Evolutionary conservation across 1,140 invertebrate genomes (phyloP), one percentile per base, ranked within the genome.

Genomic region (Linepithema humile): DNA sequence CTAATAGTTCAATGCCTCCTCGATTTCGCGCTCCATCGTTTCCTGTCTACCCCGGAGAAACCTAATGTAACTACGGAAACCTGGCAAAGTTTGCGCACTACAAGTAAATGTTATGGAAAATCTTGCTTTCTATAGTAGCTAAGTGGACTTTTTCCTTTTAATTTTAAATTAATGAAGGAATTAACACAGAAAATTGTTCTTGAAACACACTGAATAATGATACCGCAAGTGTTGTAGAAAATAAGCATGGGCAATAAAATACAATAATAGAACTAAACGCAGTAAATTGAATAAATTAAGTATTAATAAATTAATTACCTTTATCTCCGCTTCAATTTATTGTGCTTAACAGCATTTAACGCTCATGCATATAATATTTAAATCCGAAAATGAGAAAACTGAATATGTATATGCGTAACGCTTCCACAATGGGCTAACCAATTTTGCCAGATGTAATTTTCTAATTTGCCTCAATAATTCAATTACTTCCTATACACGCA

Each of bases 1-100:
- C 67, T 91, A 90, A 90, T 90, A 73, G 88, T 80, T 90, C 85
- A 90, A 88, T 90, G 78, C 85, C 82, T 83, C 59, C 80, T 85
- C 85, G 86, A 89, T 89, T 89, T 83, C 72, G 77, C 74, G 83
- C 67, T 72, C 53, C 67, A 82, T 59, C 72, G 72, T 84, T 74
- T 60, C n/a, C 48, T 86, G 70, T 23, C 59, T 70, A 74, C 53
- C 35, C 50, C 17, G 38, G 67, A 75, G 88, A 84, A 82, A 83
- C 75, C 43, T 83, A 60, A 73, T 84, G 69, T 80, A 84, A 78
- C 62, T 87, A 85, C 70, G 40, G 64, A 38, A 72, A 29, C 50
- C 26, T 48, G 35, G 43, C 23, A 45, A 64, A 87, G 53, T 80
- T 90, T 82, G 64, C 59, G 29, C 20, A n/a, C n/a, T 55, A 10